Evolutionary conservation across 2,797 vertebrate species (phyloP).

Genomic region (Melanotaenia trifasciata): DNA sequence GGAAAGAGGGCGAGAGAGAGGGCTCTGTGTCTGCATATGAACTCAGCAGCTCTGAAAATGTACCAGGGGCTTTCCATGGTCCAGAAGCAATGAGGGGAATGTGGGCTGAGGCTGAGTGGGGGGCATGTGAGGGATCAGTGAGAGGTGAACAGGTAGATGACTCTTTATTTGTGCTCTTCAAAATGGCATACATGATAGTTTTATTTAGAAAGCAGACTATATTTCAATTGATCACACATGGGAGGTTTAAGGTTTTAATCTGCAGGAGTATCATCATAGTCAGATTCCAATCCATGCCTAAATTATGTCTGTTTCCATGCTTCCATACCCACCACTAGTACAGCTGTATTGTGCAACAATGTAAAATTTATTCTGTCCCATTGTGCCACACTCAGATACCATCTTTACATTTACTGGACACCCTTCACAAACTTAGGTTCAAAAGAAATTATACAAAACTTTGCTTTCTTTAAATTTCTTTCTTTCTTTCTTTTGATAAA

Average conservation of each 20-base stretch:
- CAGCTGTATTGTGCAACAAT: conserved; percentile 26
- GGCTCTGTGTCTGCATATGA: conserved; percentile 62
- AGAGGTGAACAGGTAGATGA: conserved; percentile 55
- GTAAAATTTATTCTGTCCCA: neutral
- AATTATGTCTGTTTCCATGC: neutral
- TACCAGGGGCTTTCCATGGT: conserved; percentile 76
- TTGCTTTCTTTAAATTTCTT: no score
- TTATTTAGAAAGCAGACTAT: neutral
- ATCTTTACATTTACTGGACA: neutral
- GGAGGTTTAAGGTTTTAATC: neutral
- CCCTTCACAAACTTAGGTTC: neutral
- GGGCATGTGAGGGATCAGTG: conserved; percentile 22
- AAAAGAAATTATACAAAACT: no score
- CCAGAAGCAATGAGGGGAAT: conserved; percentile 68
- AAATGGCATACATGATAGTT: neutral
- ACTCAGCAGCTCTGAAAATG: conserved; percentile 72
- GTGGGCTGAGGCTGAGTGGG: conserved; percentile 43
- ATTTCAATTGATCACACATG: neutral
- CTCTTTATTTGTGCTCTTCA: neutral
- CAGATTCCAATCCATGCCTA: neutral
- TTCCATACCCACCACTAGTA: conserved; percentile 17
- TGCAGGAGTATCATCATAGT: neutral
- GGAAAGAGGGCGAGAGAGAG: conserved; percentile 58
- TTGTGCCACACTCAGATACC: conserved; percentile 33
- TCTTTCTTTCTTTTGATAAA: no score